Evolutionary conservation across 1,140 invertebrate genomes (phyloP).

Genomic region (Ridgeia piscesae): DNA sequence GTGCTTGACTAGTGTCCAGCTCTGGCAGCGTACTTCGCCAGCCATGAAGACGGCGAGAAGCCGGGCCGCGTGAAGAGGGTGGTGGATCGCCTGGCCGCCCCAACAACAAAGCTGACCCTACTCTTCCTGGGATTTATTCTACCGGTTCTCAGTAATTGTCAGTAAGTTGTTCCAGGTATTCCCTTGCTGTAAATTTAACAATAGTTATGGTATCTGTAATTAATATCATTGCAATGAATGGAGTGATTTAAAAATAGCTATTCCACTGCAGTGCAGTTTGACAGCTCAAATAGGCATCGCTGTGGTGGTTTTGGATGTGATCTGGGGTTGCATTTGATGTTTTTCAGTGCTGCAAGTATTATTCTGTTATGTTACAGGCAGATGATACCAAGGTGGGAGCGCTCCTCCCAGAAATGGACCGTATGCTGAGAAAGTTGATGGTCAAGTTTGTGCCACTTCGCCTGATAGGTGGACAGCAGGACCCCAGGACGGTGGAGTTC

Average conservation of each 20-base stretch:
- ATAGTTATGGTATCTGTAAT: no score
- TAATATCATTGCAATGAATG: no score
- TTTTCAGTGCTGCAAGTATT: not conserved
- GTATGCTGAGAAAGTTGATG: not conserved
- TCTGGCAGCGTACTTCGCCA: no score
- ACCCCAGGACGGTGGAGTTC: no score
- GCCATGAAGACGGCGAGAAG: no score
- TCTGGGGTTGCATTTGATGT: no score
- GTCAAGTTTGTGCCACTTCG: not conserved
- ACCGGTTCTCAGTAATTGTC: not conserved
- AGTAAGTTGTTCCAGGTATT: constrained; percentile 10
- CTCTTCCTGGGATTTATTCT: constrained; percentile 7
- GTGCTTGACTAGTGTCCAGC: not conserved
- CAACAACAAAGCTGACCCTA: not conserved
- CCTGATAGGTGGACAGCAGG: no score
- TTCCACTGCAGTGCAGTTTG: no score
- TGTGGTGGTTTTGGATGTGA: no score
- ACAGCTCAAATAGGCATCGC: no score
- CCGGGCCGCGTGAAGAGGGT: not conserved
- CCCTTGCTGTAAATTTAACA: not conserved
- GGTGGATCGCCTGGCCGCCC: not conserved
- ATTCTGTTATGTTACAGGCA: not conserved
- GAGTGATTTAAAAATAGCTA: no score
- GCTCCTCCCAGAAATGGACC: not conserved
- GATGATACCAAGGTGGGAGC: constrained; percentile 12